A percentile compares a stretch with the other conserved stretches of the same genome.
phyloP scores from a whole-genome alignment of 2,888 invertebrate genomes.

The Eucera pruinosa region DNA sequence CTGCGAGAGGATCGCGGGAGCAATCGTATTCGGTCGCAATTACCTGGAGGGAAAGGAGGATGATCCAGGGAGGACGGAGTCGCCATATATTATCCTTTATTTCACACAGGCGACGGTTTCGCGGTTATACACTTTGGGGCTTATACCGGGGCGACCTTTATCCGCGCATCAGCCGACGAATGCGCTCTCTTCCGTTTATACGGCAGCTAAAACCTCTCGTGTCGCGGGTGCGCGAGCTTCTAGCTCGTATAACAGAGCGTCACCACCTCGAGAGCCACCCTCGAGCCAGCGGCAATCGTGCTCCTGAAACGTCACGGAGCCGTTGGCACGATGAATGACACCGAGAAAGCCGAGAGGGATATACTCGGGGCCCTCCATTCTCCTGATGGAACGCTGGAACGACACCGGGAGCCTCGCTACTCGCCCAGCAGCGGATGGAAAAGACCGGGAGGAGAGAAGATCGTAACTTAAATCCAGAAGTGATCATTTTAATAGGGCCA shows the following conservation, averaged over 20 bases:
- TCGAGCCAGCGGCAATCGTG: constrained; percentile 46
- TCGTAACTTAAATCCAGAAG: constrained; percentile 77
- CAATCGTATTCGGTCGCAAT: constrained; percentile 10
- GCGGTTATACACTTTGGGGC: constrained; percentile 43
- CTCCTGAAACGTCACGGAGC: constrained; percentile 55
- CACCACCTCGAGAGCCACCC: constrained; percentile 35
- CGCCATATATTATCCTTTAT: constrained; percentile 50
- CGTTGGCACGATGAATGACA: constrained; percentile 53
- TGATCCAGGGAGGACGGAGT: background rate
- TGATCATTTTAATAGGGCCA: constrained; percentile 77
- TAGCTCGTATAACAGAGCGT: constrained; percentile 50
- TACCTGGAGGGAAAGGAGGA: too few relatives aligned
- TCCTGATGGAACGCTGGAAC: constrained; percentile 57
- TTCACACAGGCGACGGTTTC: constrained; percentile 34
- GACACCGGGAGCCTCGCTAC: too few relatives aligned
- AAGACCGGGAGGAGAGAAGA: constrained; percentile 38
- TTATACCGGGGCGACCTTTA: constrained; percentile 49
- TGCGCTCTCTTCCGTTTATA: constrained; percentile 55
- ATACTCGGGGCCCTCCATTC: constrained; percentile 50
- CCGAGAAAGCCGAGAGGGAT: constrained; percentile 56
- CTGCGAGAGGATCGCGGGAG: background rate
- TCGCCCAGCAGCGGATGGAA: background rate
- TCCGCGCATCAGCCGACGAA: constrained; percentile 54
- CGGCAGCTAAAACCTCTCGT: constrained; percentile 55
- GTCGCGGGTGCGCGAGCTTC: constrained; percentile 24